Evolutionary conservation across 2,113 vertebrate genomes (phyloP).

Genomic region (Tapirus terrestris): DNA sequence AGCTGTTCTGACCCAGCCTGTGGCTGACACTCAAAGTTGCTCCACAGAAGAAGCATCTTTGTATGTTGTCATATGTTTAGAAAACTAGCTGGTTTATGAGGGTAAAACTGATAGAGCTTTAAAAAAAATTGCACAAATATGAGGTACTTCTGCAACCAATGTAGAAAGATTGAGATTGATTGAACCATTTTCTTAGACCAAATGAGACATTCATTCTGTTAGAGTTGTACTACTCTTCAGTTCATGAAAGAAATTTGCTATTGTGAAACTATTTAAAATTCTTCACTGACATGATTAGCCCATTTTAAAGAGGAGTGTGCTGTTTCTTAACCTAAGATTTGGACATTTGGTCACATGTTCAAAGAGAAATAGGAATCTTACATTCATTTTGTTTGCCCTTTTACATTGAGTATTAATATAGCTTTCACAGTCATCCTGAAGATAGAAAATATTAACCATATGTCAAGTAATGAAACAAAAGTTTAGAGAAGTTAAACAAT

Average conservation of each 20-base stretch:
- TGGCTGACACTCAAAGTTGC: neutral
- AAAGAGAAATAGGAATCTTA: neutral
- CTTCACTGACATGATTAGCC: neutral
- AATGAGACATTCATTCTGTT: neutral
- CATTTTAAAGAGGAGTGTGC: neutral
- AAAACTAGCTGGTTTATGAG: neutral
- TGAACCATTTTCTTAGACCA: neutral
- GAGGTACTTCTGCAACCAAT: neutral
- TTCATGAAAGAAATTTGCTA: neutral
- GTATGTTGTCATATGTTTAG: neutral
- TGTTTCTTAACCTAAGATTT: neutral
- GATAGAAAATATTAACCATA: neutral
- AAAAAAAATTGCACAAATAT: neutral
- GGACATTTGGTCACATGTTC: neutral
- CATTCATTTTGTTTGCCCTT: neutral
- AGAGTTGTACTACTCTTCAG: neutral
- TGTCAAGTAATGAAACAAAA: neutral
- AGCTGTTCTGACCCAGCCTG: neutral
- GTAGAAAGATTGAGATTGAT: neutral
- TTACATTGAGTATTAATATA: neutral
- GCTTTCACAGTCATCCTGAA: neutral
- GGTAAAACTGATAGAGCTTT: neutral
- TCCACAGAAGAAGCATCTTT: neutral
- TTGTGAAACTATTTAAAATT: conserved; percentile 1
- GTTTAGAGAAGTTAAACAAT: neutral